Evolutionary conservation across 2,113 vertebrate genomes (phyloP).

Genomic region (Peromyscus leucopus): DNA sequence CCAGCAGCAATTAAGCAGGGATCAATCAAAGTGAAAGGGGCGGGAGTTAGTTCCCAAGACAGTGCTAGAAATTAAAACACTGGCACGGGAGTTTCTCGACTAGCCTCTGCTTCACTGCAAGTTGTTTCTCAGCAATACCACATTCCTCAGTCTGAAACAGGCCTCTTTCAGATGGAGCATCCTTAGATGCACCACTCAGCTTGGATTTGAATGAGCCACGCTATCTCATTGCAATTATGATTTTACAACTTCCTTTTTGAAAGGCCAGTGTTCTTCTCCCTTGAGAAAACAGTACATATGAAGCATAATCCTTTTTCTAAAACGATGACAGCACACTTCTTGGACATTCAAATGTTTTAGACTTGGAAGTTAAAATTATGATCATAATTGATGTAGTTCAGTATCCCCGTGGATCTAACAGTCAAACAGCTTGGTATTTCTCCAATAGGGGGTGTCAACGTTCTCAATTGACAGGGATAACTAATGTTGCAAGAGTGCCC

Average conservation of each 20-base stretch:
- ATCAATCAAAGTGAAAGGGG: neutral
- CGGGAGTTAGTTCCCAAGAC: neutral
- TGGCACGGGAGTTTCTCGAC: neutral
- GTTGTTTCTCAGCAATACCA: neutral
- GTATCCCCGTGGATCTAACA: neutral
- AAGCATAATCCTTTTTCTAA: neutral
- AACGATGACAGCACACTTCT: neutral
- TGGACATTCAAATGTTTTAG: constrained; percentile 33
- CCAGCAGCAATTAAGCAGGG: neutral
- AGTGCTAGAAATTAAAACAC: neutral
- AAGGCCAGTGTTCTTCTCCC: neutral
- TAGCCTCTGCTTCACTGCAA: constrained; percentile 20
- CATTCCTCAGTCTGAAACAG: neutral
- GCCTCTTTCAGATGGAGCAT: neutral
- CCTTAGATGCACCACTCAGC: neutral
- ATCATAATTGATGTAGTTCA: neutral
- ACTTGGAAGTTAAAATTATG: neutral
- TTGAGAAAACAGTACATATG: neutral
- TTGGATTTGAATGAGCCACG: neutral
- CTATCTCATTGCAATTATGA: neutral
- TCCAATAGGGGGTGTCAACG: neutral
- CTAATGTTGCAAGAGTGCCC: neutral
- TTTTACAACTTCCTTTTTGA: neutral
- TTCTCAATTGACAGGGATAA: neutral
- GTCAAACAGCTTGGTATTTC: constrained; percentile 31